Evolutionary conservation across 2,888 invertebrate genomes (phyloP).

Genomic region (Blastobasis adustella): DNA sequence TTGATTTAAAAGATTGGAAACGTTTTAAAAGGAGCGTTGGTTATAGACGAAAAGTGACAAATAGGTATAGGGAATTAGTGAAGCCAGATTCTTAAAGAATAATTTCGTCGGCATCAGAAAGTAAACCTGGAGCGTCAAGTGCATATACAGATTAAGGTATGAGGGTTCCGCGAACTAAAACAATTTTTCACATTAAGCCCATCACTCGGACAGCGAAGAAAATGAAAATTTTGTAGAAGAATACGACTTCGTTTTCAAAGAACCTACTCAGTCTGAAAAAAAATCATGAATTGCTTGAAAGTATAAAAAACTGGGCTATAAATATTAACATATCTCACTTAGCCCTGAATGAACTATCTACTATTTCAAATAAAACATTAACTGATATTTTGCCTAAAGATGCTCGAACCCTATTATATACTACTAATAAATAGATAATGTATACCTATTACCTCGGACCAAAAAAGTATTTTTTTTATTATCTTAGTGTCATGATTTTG

Average conservation of each 20-base stretch:
- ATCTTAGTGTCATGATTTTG: too few relatives aligned
- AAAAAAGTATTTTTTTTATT: too few relatives aligned
- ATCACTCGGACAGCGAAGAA: neutral
- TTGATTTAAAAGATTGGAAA: neutral
- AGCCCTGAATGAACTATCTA: slow-evolving; percentile 4
- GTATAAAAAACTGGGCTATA: slow-evolving; percentile 1
- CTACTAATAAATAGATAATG: neutral
- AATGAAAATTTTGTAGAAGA: neutral
- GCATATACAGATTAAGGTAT: neutral
- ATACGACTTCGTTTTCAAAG: neutral
- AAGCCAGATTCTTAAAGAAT: too few relatives aligned
- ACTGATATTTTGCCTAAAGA: slow-evolving; percentile 3
- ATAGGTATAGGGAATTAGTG: neutral
- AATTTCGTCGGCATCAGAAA: too few relatives aligned
- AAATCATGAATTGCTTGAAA: slow-evolving; percentile 2
- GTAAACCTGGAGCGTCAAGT: too few relatives aligned
- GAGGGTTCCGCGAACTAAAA: slow-evolving; percentile 1
- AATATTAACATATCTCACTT: slow-evolving; percentile 1
- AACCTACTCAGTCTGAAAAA: neutral
- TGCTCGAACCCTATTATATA: neutral
- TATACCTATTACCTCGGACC: neutral
- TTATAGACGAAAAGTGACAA: neutral
- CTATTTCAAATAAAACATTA: slow-evolving; percentile 2
- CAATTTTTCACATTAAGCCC: neutral
- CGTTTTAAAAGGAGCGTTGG: slow-evolving; percentile 1